Evolutionary conservation across 1,140 invertebrate species (phyloP).

Genomic region (Teleogryllus occipitalis): DNA sequence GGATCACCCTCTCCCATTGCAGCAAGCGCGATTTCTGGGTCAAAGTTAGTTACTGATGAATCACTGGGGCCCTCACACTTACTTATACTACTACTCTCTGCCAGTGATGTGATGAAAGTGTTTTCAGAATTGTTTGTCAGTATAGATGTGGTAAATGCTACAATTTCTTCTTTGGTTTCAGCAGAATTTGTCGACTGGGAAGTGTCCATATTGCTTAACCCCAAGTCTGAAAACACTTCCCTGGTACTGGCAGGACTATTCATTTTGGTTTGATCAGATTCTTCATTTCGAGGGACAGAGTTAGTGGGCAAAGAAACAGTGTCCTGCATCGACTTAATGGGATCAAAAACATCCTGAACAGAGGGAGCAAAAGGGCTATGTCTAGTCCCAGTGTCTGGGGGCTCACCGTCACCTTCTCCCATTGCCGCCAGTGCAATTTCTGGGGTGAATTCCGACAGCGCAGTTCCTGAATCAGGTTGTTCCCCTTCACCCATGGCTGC

Average conservation of each 20-base stretch:
- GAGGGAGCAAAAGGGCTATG: neutral
- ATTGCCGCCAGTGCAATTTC: conserved; percentile 19
- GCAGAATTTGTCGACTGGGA: neutral
- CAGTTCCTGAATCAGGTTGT: neutral
- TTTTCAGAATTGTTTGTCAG: neutral
- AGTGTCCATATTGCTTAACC: neutral
- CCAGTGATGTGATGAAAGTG: neutral
- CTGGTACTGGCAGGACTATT: neutral
- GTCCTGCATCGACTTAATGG: neutral
- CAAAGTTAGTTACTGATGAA: neutral
- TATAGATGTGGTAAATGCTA: neutral
- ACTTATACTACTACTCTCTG: neutral
- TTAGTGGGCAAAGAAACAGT: too few relatives aligned
- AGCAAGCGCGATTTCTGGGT: conserved; percentile 18
- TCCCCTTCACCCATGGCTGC: conserved; percentile 16
- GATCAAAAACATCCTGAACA: neutral
- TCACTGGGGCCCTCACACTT: neutral
- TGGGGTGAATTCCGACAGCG: conserved; percentile 9
- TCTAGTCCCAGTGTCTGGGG: neutral
- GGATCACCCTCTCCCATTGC: conserved; percentile 18
- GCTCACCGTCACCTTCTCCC: conserved; percentile 7
- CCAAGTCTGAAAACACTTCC: neutral
- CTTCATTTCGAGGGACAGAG: neutral
- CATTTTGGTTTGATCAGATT: neutral
- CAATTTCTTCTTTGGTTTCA: neutral